A percentile compares a stretch with the other conserved stretches of the same genome.
Conservation (phyloP, 1,140 invertebrate genomes). For the Meloidogyne hapla region DNA sequence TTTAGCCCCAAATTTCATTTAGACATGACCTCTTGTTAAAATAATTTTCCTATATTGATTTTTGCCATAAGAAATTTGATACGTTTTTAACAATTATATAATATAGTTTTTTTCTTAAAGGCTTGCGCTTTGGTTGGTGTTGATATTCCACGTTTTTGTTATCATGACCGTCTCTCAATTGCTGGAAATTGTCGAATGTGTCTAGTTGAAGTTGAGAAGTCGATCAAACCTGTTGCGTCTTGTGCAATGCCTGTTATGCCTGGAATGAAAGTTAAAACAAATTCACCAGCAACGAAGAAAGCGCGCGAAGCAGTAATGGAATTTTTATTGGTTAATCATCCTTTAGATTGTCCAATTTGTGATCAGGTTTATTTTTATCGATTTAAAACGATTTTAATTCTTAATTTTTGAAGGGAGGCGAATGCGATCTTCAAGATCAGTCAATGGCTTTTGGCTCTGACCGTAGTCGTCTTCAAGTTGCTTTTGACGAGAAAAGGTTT, state of each 20-base stretch:
- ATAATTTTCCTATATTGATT: too few species aligned
- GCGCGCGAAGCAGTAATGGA: conserved; percentile 97
- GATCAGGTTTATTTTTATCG: conserved; percentile 75
- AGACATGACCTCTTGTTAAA: too few species aligned
- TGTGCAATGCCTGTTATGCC: conserved; percentile 99
- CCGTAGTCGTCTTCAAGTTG: conserved; percentile 85
- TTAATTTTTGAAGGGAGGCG: conserved; percentile 76
- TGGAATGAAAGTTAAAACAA: conserved; percentile 91
- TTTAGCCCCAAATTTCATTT: too few species aligned
- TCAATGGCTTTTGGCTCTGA: conserved; percentile 96
- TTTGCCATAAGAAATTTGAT: too few species aligned
- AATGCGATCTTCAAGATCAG: conserved; percentile 81
- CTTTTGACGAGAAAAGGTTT: conserved; percentile 80
- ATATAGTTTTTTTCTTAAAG: conserved; percentile 68
- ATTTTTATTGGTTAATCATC: conserved; percentile 96
- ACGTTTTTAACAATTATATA: too few species aligned
- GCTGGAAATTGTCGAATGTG: conserved; percentile 99
- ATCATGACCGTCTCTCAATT: conserved; percentile 94
- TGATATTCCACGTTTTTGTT: conserved; percentile 98
- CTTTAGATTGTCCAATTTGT: conserved; percentile 98
- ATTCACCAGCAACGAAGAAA: conserved; percentile 88
- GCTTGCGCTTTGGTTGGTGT: conserved; percentile 91
- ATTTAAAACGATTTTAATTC: background rate
- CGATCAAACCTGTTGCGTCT: conserved; percentile 90
- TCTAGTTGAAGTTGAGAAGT: conserved; percentile 96